Percentiles rank a stretch among this genome's conserved stretches.
phyloP scores from a whole-genome alignment of 1,140 invertebrate genomes.

The Zaprionus kolodkinae region DNA sequence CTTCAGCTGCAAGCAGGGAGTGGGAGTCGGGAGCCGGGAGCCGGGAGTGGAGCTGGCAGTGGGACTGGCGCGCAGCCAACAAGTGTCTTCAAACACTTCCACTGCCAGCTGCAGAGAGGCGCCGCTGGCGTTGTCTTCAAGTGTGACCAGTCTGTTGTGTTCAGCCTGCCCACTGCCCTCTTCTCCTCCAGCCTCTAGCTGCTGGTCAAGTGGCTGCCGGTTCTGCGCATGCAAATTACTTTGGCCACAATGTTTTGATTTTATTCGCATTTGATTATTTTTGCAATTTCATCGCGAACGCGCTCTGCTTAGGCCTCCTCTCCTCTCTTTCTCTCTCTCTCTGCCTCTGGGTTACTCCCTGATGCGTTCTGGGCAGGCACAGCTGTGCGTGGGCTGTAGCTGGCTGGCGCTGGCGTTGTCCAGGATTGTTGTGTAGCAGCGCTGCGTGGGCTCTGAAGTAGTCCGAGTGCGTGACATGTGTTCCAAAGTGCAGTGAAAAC shows the following conservation, averaged over 20 bases:
- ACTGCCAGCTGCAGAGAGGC: conserved; percentile 46
- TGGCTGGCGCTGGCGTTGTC: conserved; percentile 36
- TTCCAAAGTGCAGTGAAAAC: conserved; percentile 55
- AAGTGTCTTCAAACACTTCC: conserved; percentile 77
- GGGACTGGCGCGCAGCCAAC: conserved; percentile 68
- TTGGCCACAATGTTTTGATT: conserved; percentile 77
- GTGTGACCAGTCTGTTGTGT: conserved; percentile 4
- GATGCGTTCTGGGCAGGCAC: conserved; percentile 7
- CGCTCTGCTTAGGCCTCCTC: conserved; percentile 58
- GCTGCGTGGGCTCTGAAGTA: conserved; percentile 50
- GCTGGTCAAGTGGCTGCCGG: conserved; percentile 38
- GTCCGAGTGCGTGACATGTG: conserved; percentile 73
- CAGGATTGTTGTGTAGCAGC: conserved; percentile 44
- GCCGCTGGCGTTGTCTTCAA: conserved; percentile 10
- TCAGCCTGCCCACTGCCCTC: neutral
- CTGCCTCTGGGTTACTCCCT: neutral
- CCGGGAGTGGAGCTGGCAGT: neutral
- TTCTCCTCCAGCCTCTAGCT: neutral
- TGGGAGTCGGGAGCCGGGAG: too few relatives aligned
- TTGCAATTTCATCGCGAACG: conserved; percentile 42
- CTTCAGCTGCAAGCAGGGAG: neutral
- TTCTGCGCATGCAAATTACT: conserved; percentile 73
- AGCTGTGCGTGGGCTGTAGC: conserved; percentile 57
- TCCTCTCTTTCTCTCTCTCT: neutral
- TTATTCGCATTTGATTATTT: conserved; percentile 79